phyloP scores from a whole-genome alignment of 92 coral and sea anemone genomes.

The Parazoanthus swiftii region DNA sequence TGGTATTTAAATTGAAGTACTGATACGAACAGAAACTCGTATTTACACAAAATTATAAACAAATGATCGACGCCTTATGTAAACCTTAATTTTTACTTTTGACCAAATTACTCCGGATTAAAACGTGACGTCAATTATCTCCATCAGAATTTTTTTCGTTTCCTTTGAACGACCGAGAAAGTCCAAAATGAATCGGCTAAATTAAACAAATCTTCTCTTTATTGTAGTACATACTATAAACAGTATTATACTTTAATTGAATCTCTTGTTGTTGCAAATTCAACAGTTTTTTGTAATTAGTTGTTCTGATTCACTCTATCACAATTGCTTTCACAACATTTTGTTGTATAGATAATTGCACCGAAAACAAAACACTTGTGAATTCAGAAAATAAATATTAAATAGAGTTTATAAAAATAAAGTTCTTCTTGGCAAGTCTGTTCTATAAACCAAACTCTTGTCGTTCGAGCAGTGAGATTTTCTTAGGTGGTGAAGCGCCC shows the following conservation, averaged over 20 bases:
- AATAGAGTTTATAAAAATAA: background rate
- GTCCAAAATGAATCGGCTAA: too few relatives aligned
- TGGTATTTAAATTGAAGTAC: too few relatives aligned
- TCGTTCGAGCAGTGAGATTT: conserved; percentile 42
- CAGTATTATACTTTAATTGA: background rate
- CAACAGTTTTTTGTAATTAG: background rate
- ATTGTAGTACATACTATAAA: background rate
- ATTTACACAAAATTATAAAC: too few relatives aligned
- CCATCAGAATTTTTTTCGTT: too few relatives aligned
- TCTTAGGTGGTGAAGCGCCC: conserved; percentile 69
- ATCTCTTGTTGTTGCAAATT: background rate
- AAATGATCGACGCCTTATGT: too few relatives aligned
- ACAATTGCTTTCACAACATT: background rate
- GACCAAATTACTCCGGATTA: too few relatives aligned
- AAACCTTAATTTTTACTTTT: too few relatives aligned
- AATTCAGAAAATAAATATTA: conserved; percentile 38
- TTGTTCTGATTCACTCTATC: background rate
- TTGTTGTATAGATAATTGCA: background rate
- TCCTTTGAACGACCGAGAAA: background rate
- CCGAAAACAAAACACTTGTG: background rate
- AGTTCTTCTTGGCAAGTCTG: background rate
- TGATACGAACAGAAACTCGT: too few relatives aligned
- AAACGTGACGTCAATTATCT: too few relatives aligned
- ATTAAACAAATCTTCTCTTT: background rate
- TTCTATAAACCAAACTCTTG: conserved; percentile 39